These are phyloP conservation scores for Chauna torquata DNA, from an alignment of 2,113 vertebrate genomes.

Conservation along the genomic window DNA sequence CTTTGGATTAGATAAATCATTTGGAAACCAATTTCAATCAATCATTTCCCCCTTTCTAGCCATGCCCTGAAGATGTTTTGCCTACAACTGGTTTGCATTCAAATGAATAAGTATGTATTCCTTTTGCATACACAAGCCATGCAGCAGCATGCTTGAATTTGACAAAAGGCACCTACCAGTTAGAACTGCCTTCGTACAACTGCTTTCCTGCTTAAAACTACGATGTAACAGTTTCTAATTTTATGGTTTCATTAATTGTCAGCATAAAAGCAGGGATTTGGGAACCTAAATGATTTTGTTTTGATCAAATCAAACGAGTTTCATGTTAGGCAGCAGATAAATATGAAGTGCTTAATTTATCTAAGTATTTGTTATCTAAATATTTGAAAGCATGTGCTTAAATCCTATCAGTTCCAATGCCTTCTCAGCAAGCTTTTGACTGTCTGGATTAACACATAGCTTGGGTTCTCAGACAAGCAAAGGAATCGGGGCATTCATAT, in stretches of 20 bases:
- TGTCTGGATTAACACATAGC: not conserved
- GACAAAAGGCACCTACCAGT: not conserved
- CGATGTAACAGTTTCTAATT: accelerated
- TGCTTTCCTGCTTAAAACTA: not conserved
- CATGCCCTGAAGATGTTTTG: conserved; percentile 46
- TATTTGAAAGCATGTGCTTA: not conserved
- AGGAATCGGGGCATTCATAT: not conserved
- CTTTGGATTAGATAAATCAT: conserved; percentile 50
- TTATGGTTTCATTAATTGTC: not conserved
- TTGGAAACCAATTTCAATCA: conserved; percentile 53
- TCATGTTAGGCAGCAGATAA: not conserved
- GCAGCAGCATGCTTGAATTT: not conserved
- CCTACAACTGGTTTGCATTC: conserved; percentile 21
- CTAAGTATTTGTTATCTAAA: not conserved
- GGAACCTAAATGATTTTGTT: not conserved
- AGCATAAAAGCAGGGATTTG: not conserved
- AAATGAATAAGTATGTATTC: not conserved
- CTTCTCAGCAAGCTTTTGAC: not conserved
- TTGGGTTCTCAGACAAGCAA: not conserved
- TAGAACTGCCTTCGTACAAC: not conserved
- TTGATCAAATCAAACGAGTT: not conserved
- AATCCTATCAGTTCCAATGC: not conserved
- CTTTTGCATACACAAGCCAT: not conserved
- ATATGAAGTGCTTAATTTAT: not conserved
- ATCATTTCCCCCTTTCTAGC: conserved; percentile 35